Evolutionary conservation across 2,797 vertebrate species (phyloP).

Genomic region (Pipistrellus kuhlii): DNA sequence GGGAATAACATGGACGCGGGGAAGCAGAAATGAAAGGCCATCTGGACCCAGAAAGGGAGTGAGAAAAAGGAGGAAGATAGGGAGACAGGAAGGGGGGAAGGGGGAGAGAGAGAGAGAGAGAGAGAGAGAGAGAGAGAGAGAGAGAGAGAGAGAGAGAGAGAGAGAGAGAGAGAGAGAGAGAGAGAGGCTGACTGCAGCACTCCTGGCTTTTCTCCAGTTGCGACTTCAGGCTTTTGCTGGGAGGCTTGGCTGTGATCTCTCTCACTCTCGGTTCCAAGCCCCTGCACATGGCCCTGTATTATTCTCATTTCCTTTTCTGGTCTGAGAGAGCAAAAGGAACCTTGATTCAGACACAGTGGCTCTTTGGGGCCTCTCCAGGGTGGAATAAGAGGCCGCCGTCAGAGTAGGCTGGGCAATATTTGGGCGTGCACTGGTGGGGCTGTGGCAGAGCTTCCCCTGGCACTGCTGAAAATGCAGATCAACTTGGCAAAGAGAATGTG

Average conservation of each 20-base stretch:
- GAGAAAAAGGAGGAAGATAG: background rate
- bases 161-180: background rate
- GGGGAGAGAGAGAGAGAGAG: background rate
- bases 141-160: background rate
- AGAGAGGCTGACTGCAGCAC: background rate
- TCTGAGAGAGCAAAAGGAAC: background rate
- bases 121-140: background rate
- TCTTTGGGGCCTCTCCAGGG: background rate
- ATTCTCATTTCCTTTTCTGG: background rate
- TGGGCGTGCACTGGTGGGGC: rapidly evolving
- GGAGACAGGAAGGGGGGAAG: background rate
- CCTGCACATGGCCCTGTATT: background rate
- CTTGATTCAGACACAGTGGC: background rate
- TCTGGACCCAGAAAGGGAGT: slow-evolving; percentile 6
- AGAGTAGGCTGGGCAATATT: background rate
- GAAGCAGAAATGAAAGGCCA: slow-evolving; percentile 30
- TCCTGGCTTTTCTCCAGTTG: background rate
- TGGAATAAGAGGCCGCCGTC: background rate
- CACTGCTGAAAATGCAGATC: background rate
- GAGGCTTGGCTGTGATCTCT: background rate
- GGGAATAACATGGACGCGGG: background rate
- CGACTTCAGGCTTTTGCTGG: background rate
- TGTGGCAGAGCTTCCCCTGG: background rate
- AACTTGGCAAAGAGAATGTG: background rate
- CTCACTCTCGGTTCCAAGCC: background rate